Percentiles rank a stretch among this genome's conserved stretches.
phyloP scores from a whole-genome alignment of 2,113 vertebrate genomes.

The Theristicus caerulescens region DNA sequence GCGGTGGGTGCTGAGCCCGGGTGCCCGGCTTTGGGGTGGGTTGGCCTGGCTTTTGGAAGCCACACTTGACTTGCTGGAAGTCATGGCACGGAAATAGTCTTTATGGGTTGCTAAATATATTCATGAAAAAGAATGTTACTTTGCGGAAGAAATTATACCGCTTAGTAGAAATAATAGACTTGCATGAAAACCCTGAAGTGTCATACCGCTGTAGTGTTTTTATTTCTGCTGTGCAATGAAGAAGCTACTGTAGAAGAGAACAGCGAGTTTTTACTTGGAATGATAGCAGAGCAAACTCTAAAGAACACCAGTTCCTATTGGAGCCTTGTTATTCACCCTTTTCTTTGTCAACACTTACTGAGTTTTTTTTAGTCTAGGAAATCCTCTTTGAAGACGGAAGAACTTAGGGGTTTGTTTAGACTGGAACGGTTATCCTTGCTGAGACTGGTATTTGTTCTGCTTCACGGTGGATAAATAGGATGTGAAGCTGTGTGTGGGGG shows the following conservation, averaged over 20 bases:
- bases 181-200: background rate
- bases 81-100: rapidly evolving
- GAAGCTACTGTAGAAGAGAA: background rate
- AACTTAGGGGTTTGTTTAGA: background rate
- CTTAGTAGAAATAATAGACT: background rate
- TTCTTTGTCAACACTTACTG: background rate
- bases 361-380: background rate
- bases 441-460: background rate
- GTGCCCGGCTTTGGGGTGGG: rapidly evolving
- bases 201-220: background rate
- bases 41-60: background rate
- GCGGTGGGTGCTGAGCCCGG: rapidly evolving
- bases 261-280: background rate
- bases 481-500: background rate
- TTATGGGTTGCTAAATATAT: background rate
- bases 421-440: background rate
- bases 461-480: background rate
- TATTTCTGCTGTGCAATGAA: background rate
- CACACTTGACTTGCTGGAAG: rapidly evolving
- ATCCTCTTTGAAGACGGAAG: background rate
- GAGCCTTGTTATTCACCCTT: background rate
- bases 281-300: background rate
- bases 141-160: rapidly evolving
- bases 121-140: background rate
- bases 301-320: rapidly evolving